Base-by-base conservation (phyloP, 1,140 invertebrate species). In the Phthorimaea operculella region DNA sequence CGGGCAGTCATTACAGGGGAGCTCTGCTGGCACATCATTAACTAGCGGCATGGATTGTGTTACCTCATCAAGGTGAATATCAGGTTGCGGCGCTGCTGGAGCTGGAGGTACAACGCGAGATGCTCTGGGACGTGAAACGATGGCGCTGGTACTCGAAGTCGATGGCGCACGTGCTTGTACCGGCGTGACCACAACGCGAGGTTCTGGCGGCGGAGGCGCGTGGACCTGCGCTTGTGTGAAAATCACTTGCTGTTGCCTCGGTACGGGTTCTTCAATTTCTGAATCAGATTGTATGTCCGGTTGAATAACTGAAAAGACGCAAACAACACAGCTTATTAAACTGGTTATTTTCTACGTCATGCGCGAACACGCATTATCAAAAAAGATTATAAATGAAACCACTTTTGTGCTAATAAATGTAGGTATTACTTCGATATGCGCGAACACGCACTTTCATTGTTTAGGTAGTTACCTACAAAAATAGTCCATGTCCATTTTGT, bases 341-440 rank as follows among this genome's bases (percentile, higher is more conserved):
- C 21, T 28, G 21, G 21, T 28, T 4, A 28, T 39, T 39, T 9
- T 39, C n/a, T 39, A 39, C 10, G n/a, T 12, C n/a, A 39, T 39
- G 36, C 36, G 36, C 36, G 36, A 39, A 39, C 36, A 39, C 36
- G 36, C 36, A 39, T 39, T 39, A 39, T 39, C 36, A 39, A 16
- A 16, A 47, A 9, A 45, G 42, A 14, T 45, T n/a, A n/a, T n/a
- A n/a, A n/a, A n/a, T n/a, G n/a, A n/a, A n/a, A n/a, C n/a, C n/a
- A n/a, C n/a, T n/a, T n/a, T n/a, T n/a, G n/a, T n/a, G n/a, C n/a
- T n/a, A n/a, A n/a, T n/a, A n/a, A n/a, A n/a, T n/a, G 14, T 42
- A 42, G n/a, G 11, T 14, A 47, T n/a, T 47, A n/a, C n/a, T n/a
- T n/a, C n/a, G n/a, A n/a, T n/a, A 47, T 47, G 44, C 44, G 44